phyloP scores from a whole-genome alignment of 2,113 vertebrate genomes.

The Oreochromis tanganicae region DNA sequence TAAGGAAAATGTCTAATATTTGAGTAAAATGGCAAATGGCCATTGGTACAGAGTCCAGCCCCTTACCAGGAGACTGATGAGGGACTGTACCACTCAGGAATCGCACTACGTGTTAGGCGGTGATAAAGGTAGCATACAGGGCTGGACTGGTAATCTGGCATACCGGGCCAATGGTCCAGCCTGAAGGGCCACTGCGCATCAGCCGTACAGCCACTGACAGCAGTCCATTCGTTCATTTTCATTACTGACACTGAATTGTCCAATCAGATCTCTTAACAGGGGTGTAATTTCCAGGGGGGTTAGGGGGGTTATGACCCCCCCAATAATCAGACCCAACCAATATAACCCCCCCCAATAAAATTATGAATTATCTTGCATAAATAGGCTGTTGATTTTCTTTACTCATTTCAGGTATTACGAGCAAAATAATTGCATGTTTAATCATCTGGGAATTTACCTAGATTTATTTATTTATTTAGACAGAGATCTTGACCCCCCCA shows the following conservation, averaged over 20 bases:
- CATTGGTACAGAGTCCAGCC: neutral
- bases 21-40: neutral
- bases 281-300: neutral
- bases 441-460: neutral
- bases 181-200: neutral
- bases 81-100: neutral
- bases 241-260: neutral
- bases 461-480: no score
- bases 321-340: neutral
- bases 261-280: neutral
- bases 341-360: neutral
- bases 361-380: neutral
- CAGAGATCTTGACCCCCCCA: no score
- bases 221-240: neutral
- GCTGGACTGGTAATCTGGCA: neutral
- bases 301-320: neutral
- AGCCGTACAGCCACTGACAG: neutral
- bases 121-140: neutral
- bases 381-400: neutral
- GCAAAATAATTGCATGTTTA: neutral
- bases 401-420: neutral
- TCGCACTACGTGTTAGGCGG: fast-evolving
- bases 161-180: neutral
- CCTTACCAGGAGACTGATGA: neutral
- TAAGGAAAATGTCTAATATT: neutral